Conservation (phyloP, 2,797 vertebrate species). For the Microctenopoma lineatum region DNA sequence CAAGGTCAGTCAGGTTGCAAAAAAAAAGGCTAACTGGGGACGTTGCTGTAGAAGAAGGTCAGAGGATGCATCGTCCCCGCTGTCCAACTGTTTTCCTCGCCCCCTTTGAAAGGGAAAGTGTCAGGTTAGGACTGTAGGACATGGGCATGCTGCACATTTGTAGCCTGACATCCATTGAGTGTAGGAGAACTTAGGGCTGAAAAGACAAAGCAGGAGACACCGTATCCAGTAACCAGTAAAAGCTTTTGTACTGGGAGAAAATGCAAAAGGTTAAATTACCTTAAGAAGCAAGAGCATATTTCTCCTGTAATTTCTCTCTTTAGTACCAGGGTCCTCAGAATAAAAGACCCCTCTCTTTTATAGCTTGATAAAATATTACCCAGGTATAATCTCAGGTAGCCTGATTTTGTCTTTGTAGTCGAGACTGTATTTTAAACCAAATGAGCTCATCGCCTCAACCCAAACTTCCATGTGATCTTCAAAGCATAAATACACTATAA, state of each 20-base stretch:
- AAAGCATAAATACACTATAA: not conserved
- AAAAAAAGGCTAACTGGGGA: conserved; percentile 54
- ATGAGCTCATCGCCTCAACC: conserved; percentile 66
- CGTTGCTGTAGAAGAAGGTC: conserved; percentile 14
- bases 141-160: conserved; percentile 69
- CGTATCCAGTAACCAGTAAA: conserved; percentile 70
- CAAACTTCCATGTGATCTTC: conserved; percentile 38
- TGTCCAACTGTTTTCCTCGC: conserved; percentile 9
- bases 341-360: conserved; percentile 56
- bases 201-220: conserved; percentile 78
- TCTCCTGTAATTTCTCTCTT: conserved; percentile 63
- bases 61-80: conserved; percentile 5
- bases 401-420: conserved; percentile 59
- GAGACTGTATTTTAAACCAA: conserved; percentile 46
- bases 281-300: conserved; percentile 59
- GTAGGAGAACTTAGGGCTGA: conserved; percentile 66
- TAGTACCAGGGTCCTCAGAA: conserved; percentile 58
- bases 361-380: conserved; percentile 74
- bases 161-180: conserved; percentile 77
- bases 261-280: conserved; percentile 81
- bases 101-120: conserved; percentile 55
- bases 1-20: conserved; percentile 53
- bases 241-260: conserved; percentile 72
- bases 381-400: conserved; percentile 71
- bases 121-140: conserved; percentile 76